A percentile compares a stretch with the other conserved stretches of the same genome.
Evolutionary conservation across 2,113 vertebrate species (phyloP).

Genomic region (Aptenodytes patagonicus): DNA sequence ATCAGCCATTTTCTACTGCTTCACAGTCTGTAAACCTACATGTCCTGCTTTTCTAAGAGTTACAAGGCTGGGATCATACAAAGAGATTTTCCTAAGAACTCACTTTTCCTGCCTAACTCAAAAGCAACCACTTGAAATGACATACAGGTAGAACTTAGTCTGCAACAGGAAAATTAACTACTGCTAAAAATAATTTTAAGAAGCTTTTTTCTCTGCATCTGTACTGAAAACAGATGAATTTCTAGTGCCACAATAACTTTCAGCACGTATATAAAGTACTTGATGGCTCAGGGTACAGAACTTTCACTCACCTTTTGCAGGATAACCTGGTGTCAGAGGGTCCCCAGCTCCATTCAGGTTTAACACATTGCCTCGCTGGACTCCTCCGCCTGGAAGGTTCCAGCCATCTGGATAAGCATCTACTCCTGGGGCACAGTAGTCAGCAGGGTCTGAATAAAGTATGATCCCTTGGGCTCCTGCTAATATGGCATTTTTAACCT

Average conservation of each 20-base stretch:
- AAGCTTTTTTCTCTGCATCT: neutral
- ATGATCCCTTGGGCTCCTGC: constrained; percentile 89
- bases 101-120: neutral
- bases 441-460: constrained; percentile 92
- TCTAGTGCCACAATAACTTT: neutral
- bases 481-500: constrained; percentile 92
- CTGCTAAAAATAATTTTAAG: neutral
- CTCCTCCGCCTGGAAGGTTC: constrained; percentile 90
- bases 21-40: neutral
- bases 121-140: neutral
- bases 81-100: neutral
- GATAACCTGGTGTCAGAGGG: constrained; percentile 94
- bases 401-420: constrained; percentile 87
- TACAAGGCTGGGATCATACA: neutral
- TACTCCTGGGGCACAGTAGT: constrained; percentile 86
- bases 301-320: constrained; percentile 86
- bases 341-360: constrained; percentile 93
- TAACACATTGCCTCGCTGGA: constrained; percentile 92
- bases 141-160: neutral
- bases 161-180: neutral
- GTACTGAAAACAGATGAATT: neutral
- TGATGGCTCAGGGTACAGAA: neutral
- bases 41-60: neutral
- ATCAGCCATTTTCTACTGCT: neutral
- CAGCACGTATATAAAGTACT: neutral